Conservation (phyloP, 2,797 vertebrate species). For the Sternarchorhynchus goeldii region DNA sequence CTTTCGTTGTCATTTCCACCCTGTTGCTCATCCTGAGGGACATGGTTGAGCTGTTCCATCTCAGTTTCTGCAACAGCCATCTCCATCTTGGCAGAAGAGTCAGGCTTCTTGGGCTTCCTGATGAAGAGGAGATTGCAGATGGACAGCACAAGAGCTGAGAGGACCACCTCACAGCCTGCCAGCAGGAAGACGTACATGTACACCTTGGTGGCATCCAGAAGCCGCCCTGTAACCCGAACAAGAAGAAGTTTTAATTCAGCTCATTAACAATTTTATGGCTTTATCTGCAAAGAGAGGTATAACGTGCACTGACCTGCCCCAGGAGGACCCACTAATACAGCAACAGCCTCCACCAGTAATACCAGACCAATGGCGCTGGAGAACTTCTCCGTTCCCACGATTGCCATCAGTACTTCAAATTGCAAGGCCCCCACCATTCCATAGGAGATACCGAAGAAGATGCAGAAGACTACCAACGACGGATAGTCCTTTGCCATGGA, state of each 20-base stretch:
- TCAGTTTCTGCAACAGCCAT: constrained; percentile 60
- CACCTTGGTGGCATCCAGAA: constrained; percentile 84
- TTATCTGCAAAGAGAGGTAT: not conserved
- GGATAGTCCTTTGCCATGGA: constrained; percentile 79
- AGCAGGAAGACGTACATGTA: constrained; percentile 90
- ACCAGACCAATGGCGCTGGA: constrained; percentile 95
- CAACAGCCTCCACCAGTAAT: constrained; percentile 89
- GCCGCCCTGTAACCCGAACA: constrained; percentile 69
- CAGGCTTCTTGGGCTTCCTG: constrained; percentile 61
- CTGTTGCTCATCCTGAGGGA: constrained; percentile 60
- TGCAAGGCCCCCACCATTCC: constrained; percentile 98
- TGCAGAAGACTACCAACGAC: constrained; percentile 85
- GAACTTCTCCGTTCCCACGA: constrained; percentile 92
- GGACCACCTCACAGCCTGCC: constrained; percentile 86
- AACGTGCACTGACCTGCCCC: constrained; percentile 80
- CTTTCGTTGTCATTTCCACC: constrained; percentile 69
- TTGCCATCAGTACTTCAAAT: constrained; percentile 96
- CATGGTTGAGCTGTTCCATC: constrained; percentile 71
- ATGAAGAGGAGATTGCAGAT: constrained; percentile 85
- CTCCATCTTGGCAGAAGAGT: constrained; percentile 65
- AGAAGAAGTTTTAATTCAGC: not conserved
- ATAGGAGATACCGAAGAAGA: constrained; percentile 96
- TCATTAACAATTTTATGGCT: not conserved
- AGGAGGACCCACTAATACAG: constrained; percentile 91
- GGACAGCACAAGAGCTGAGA: constrained; percentile 81